These are phyloP conservation scores for Ichneumon xanthorius DNA, from an alignment of 2,888 invertebrate species.

Conservation along the genomic window DNA sequence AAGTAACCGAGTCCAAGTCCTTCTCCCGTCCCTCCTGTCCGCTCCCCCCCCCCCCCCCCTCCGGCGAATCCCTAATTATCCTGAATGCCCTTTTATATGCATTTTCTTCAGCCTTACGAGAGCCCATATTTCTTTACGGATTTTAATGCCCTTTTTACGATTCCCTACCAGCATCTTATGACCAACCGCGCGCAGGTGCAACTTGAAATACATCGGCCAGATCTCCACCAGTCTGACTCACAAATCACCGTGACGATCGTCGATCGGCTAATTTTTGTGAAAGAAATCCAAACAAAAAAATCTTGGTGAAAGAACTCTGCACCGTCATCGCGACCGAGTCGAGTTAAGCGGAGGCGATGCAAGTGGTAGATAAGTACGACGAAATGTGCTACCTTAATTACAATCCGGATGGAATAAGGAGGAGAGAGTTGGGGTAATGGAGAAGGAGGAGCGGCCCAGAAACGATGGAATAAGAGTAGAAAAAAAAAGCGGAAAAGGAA, in stretches of 20 bases:
- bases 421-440: background rate
- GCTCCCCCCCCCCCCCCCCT: constrained; percentile 1
- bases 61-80: constrained; percentile 42
- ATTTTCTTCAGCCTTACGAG: constrained; percentile 34
- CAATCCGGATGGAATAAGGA: constrained; percentile 33
- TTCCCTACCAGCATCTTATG: background rate
- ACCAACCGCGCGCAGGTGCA: background rate
- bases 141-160: constrained; percentile 44
- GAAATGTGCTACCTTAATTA: constrained; percentile 43
- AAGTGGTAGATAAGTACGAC: background rate
- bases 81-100: constrained; percentile 42
- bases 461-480: constrained; percentile 7
- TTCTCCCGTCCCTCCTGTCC: background rate
- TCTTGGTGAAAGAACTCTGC: background rate
- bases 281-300: background rate
- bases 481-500: constrained; percentile 1
- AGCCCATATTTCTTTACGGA: constrained; percentile 45
- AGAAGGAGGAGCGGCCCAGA: background rate
- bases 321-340: background rate
- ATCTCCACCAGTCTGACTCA: background rate
- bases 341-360: constrained; percentile 19
- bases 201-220: background rate
- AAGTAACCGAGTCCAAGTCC: constrained; percentile 16
- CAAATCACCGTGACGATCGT: no score
- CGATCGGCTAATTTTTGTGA: no score